A percentile compares a stretch with the other conserved stretches of the same genome.
phyloP scores from a whole-genome alignment of 2,888 invertebrate species.

The Euzetes globulus region DNA sequence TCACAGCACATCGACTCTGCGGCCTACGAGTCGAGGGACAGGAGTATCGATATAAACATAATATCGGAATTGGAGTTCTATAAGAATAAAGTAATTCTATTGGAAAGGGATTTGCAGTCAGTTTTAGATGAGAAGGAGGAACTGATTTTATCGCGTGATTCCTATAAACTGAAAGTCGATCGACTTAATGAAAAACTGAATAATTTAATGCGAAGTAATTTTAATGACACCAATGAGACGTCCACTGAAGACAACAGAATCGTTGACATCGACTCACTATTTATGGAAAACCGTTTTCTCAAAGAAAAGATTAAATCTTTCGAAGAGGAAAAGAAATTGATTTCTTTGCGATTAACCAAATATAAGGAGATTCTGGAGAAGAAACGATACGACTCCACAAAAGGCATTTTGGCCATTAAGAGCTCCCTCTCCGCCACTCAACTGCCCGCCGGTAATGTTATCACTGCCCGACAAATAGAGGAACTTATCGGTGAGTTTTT shows the following conservation, averaged over 20 bases:
- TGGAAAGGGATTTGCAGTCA: constrained; percentile 66
- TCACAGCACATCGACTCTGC: constrained; percentile 31
- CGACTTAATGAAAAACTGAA: constrained; percentile 70
- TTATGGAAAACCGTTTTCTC: constrained; percentile 65
- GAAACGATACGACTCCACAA: neutral
- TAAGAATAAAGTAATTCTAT: constrained; percentile 49
- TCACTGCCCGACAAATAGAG: constrained; percentile 30
- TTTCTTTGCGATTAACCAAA: constrained; percentile 63
- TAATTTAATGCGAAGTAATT: constrained; percentile 56
- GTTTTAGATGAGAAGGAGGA: constrained; percentile 79
- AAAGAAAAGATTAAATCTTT: constrained; percentile 70
- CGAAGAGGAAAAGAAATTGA: constrained; percentile 68
- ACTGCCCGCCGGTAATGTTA: constrained; percentile 21
- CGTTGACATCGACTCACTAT: constrained; percentile 66
- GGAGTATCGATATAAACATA: constrained; percentile 3
- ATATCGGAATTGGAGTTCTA: constrained; percentile 29
- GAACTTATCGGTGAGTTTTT: constrained; percentile 19
- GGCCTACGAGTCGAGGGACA: constrained; percentile 22
- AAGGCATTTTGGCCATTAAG: neutral
- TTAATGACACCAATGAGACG: neutral
- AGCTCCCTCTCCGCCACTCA: neutral
- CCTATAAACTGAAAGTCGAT: constrained; percentile 73
- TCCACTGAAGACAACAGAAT: neutral
- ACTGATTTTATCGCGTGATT: constrained; percentile 67
- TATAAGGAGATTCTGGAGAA: constrained; percentile 58